phyloP scores from a whole-genome alignment of 2,113 vertebrate genomes.

The Podarcis raffonei region DNA sequence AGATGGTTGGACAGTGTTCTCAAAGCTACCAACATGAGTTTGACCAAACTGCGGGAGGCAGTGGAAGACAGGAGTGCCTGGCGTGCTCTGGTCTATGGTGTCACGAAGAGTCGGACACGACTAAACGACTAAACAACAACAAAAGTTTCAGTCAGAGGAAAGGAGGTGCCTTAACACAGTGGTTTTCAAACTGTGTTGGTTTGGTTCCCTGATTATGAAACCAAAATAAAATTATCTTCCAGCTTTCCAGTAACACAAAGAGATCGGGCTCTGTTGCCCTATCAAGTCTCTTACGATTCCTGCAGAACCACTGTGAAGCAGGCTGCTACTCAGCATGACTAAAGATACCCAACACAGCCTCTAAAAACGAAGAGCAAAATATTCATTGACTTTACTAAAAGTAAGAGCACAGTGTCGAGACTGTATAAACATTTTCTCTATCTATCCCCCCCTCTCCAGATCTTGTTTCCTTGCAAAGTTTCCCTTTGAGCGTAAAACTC shows the following conservation, averaged over 20 bases:
- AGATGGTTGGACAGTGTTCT: no score
- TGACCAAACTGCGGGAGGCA: no score
- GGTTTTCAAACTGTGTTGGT: neutral
- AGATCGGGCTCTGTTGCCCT: conserved; percentile 41
- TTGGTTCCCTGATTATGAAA: neutral
- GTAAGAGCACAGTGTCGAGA: conserved; percentile 47
- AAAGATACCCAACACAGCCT: conserved; percentile 46
- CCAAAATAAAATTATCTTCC: neutral
- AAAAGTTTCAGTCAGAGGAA: neutral
- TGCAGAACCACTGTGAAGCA: conserved; percentile 30
- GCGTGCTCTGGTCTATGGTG: no score
- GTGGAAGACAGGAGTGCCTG: no score
- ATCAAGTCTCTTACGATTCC: conserved; percentile 37
- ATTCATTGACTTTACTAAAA: conserved; percentile 49
- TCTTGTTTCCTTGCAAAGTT: conserved; percentile 68
- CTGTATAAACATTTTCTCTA: conserved; percentile 65
- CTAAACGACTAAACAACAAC: no score
- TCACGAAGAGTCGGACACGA: no score
- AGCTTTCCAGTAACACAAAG: conserved; percentile 49
- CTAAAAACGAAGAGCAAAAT: conserved; percentile 31
- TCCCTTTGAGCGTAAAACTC: conserved; percentile 58
- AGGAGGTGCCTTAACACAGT: neutral
- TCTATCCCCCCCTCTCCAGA: conserved; percentile 51
- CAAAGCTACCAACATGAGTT: no score
- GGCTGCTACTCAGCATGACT: conserved; percentile 35